phyloP scores from a whole-genome alignment of 1,140 invertebrate species.

The Telenomus remus region DNA sequence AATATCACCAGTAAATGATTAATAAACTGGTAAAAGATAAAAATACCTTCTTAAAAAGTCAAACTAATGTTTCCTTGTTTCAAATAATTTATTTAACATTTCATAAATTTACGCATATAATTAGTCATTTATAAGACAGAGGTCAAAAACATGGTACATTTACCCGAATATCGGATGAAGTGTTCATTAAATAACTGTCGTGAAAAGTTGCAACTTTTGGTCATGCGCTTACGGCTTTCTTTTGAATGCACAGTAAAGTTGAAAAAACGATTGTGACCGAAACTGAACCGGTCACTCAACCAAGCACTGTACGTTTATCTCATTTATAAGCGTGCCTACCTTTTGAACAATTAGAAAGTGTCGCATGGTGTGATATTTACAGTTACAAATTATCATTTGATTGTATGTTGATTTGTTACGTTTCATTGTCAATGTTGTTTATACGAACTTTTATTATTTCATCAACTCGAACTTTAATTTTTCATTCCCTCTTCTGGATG shows the following conservation, averaged over 20 bases:
- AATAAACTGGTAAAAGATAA: no score
- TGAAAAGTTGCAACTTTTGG: conserved; percentile 19
- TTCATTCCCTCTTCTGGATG: not conserved
- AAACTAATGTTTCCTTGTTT: no score
- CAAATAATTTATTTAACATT: no score
- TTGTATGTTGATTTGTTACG: conserved; percentile 14
- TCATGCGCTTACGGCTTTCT: conserved; percentile 50
- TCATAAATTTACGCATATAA: no score
- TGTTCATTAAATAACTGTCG: no score
- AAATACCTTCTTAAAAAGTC: no score
- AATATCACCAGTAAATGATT: no score
- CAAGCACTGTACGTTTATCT: conserved; percentile 59
- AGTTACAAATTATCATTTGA: conserved; percentile 35
- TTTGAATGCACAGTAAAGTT: conserved; percentile 42
- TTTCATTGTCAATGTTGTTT: conserved; percentile 26
- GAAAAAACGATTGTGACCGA: no score
- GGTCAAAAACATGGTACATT: no score
- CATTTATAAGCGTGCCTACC: conserved; percentile 65
- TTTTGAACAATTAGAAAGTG: conserved; percentile 59
- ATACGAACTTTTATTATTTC: not conserved
- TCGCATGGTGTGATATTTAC: conserved; percentile 68
- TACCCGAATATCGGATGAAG: no score
- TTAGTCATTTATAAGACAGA: no score
- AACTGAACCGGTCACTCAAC: no score
- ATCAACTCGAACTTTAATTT: not conserved